Percentiles rank a stretch among this genome's conserved stretches.
Evolutionary conservation across 2,888 invertebrate species (phyloP).

Genomic region (Agriopis leucophaearia): DNA sequence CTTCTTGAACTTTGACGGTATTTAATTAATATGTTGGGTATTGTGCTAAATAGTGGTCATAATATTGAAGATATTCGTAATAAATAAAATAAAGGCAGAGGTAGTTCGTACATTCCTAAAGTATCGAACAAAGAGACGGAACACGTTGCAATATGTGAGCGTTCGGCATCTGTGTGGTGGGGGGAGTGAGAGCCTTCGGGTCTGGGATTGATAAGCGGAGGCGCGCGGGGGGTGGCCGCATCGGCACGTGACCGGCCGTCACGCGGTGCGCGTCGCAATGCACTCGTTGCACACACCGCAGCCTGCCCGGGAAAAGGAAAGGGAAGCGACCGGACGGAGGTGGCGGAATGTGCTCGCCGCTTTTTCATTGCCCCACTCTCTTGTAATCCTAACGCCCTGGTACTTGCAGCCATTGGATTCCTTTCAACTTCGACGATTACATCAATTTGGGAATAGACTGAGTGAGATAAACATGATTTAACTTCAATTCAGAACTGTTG

Average conservation of each 20-base stretch:
- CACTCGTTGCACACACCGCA: conserved; percentile 52
- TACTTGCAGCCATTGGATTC: conserved; percentile 40
- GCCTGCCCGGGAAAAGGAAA: conserved; percentile 40
- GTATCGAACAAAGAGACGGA: conserved; percentile 54
- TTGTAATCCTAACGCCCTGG: conserved; percentile 38
- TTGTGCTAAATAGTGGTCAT: not conserved
- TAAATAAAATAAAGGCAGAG: not conserved
- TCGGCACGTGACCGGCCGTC: conserved; percentile 68
- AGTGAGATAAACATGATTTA: conserved; percentile 20
- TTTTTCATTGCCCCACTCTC: conserved; percentile 37
- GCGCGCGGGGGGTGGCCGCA: conserved; percentile 36
- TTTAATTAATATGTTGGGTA: not conserved
- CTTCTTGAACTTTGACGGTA: not conserved
- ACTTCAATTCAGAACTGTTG: conserved; percentile 22
- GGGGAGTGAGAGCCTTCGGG: conserved; percentile 52
- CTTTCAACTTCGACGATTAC: conserved; percentile 34
- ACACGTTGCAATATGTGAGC: conserved; percentile 54
- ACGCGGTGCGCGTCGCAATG: conserved; percentile 62
- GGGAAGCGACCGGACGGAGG: conserved; percentile 43
- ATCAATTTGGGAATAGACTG: conserved; percentile 16
- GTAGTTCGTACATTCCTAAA: conserved; percentile 30
- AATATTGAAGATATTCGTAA: not conserved
- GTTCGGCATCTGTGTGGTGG: conserved; percentile 48
- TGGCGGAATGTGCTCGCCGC: conserved; percentile 34
- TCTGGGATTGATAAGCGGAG: conserved; percentile 58